Evolutionary conservation across 2,113 vertebrate species (phyloP).

Genomic region (Bambusicola thoracicus): DNA sequence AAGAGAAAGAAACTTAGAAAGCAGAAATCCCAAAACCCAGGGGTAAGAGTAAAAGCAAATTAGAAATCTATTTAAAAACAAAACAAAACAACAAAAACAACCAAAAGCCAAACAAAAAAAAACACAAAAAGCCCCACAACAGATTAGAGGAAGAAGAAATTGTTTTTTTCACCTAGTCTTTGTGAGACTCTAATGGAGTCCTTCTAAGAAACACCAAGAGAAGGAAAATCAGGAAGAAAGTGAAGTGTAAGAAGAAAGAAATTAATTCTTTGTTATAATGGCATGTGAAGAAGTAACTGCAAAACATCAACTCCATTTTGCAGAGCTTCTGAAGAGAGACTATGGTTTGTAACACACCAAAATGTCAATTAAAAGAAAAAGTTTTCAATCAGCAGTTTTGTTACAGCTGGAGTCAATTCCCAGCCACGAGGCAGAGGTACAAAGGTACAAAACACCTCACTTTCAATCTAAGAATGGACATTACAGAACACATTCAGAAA

Average conservation of each 20-base stretch:
- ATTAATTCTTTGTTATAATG: not conserved
- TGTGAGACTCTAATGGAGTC: not conserved
- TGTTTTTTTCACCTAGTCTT: not conserved
- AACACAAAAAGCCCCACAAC: not conserved
- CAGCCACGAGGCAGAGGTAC: not conserved
- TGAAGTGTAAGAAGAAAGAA: not conserved
- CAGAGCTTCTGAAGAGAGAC: not conserved
- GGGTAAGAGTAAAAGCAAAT: not conserved
- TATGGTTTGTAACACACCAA: not conserved
- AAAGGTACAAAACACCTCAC: not conserved
- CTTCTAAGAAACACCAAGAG: not conserved
- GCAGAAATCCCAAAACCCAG: not conserved
- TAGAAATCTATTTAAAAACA: not conserved
- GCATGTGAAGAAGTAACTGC: not conserved
- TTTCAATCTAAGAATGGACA: not conserved
- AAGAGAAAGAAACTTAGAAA: not conserved
- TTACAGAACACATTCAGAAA: not conserved
- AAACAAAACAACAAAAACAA: not conserved
- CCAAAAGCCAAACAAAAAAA: not conserved
- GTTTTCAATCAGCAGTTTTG: not conserved
- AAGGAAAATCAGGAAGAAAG: not conserved
- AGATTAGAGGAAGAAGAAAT: not conserved
- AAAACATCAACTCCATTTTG: not conserved
- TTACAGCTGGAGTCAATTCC: not conserved
- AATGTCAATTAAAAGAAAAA: not conserved